phyloP scores from a whole-genome alignment of 2,797 vertebrate species.

The Hypotaenidia philippensis region DNA sequence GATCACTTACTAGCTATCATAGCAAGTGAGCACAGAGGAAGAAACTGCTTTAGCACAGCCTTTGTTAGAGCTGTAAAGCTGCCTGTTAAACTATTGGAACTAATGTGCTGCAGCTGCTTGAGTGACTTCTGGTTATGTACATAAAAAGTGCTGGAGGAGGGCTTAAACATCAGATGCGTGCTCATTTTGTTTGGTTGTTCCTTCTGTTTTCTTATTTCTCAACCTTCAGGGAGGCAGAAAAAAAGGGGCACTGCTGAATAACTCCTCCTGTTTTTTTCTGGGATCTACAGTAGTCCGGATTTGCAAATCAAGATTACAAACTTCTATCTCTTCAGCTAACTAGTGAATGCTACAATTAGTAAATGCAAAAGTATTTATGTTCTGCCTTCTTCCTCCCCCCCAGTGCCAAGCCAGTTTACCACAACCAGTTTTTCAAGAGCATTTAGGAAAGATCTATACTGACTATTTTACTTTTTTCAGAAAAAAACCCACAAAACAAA shows the following conservation, averaged over 20 bases:
- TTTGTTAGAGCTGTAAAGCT: constrained; percentile 67
- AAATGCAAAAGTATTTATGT: background rate
- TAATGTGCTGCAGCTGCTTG: constrained; percentile 81
- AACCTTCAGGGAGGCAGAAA: constrained; percentile 34
- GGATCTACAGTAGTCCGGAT: background rate
- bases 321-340: background rate
- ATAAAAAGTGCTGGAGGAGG: constrained; percentile 77
- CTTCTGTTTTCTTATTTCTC: constrained; percentile 62
- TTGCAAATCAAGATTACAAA: constrained; percentile 34
- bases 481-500: background rate
- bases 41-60: constrained; percentile 51
- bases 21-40: constrained; percentile 69
- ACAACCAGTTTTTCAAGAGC: background rate
- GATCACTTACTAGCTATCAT: constrained; percentile 72
- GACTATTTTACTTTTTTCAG: background rate
- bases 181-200: constrained; percentile 48
- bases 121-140: constrained; percentile 79
- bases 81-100: constrained; percentile 81
- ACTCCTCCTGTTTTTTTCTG: constrained; percentile 26
- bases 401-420: background rate
- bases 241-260: constrained; percentile 32
- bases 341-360: background rate
- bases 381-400: background rate
- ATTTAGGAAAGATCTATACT: background rate
- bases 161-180: constrained; percentile 64